phyloP scores from a whole-genome alignment of 2,113 vertebrate genomes.

The Arizona elegans region DNA sequence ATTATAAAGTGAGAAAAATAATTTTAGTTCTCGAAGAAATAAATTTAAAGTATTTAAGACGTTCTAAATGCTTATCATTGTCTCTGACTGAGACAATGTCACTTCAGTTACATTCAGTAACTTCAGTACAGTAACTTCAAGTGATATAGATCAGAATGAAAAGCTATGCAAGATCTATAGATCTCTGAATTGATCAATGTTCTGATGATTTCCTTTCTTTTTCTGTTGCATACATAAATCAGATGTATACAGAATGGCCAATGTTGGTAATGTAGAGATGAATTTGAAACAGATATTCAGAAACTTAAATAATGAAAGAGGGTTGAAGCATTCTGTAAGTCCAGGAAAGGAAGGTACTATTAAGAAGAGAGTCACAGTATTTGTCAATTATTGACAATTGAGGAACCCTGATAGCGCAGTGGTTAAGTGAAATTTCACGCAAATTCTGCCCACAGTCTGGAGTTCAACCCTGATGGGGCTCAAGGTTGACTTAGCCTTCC shows the following conservation, averaged over 20 bases:
- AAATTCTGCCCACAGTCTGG: not conserved
- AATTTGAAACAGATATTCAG: not conserved
- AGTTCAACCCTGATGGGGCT: not conserved
- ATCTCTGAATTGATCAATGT: not conserved
- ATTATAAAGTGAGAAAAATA: not conserved
- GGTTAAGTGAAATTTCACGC: not conserved
- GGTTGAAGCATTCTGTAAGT: not conserved
- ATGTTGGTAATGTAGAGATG: not conserved
- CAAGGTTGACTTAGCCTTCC: not conserved
- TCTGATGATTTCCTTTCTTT: not conserved
- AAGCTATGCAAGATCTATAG: not conserved
- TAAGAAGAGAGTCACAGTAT: not conserved
- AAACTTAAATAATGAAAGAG: not conserved
- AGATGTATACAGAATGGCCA: not conserved
- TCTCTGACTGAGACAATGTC: not conserved
- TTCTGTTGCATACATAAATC: not conserved
- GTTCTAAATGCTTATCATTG: not conserved
- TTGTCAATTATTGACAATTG: not conserved
- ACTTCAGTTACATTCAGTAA: too few relatives aligned
- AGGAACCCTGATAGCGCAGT: not conserved
- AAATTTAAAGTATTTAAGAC: not conserved
- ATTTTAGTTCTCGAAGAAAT: too few relatives aligned
- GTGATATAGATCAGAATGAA: not conserved
- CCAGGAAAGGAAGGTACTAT: not conserved
- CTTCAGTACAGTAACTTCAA: not conserved